Evolutionary conservation across 2,888 invertebrate species (phyloP).

Genomic region (Trileptium ribeirensis): DNA sequence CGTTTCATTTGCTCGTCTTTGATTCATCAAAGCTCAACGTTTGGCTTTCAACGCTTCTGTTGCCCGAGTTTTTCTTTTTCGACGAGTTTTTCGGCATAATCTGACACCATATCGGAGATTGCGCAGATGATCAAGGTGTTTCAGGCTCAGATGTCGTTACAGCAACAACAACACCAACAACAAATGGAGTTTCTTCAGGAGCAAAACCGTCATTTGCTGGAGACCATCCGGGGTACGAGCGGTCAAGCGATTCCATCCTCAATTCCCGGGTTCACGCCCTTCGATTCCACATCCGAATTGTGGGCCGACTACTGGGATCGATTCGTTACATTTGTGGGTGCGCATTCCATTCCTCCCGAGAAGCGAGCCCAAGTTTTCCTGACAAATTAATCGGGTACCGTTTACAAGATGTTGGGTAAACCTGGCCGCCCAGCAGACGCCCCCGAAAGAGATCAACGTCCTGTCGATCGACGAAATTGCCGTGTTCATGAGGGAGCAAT

Average conservation of each 20-base stretch:
- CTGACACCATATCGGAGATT: too few species aligned
- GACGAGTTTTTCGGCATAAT: too few species aligned
- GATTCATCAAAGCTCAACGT: too few species aligned
- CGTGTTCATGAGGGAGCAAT: too few species aligned
- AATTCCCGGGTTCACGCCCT: not conserved
- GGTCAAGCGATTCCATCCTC: not conserved
- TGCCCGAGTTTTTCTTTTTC: too few species aligned
- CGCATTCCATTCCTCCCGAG: not conserved
- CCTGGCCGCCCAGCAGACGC: too few species aligned
- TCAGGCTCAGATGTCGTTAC: not conserved
- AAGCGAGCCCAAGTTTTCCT: constrained; percentile 6
- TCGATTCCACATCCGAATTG: constrained; percentile 25
- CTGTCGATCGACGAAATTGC: too few species aligned
- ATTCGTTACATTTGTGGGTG: constrained; percentile 7
- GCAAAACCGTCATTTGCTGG: not conserved
- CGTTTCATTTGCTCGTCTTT: too few species aligned
- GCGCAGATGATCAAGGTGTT: too few species aligned
- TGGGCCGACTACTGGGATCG: constrained; percentile 15
- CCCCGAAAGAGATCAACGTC: too few species aligned
- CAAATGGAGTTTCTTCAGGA: not conserved
- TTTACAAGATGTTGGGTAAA: constrained; percentile 17
- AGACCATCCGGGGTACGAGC: not conserved
- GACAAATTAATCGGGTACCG: constrained; percentile 21
- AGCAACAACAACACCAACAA: not conserved
- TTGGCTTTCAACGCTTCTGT: too few species aligned